Conservation (phyloP, 1,140 invertebrate species). For the Hyposmocoma kahamanoa region DNA sequence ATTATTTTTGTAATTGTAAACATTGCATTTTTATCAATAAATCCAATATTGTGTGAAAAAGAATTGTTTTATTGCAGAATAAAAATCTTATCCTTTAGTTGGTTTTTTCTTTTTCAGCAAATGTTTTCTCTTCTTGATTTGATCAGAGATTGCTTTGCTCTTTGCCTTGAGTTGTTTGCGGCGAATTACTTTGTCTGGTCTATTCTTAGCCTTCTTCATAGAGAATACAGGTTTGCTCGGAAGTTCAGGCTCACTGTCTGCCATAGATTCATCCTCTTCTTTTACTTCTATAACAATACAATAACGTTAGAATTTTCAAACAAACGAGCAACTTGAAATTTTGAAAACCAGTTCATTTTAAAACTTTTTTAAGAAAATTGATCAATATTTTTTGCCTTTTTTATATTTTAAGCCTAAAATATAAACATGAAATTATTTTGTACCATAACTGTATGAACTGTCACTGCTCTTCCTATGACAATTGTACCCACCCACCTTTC, state of each 20-base stretch:
- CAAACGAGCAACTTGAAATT: neutral
- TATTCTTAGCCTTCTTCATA: constrained; percentile 40
- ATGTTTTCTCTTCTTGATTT: constrained; percentile 65
- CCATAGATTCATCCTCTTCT: constrained; percentile 23
- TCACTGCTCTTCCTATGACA: no score
- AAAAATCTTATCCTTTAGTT: constrained; percentile 24
- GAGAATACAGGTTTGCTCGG: constrained; percentile 20
- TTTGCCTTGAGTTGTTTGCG: constrained; percentile 67
- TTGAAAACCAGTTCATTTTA: neutral
- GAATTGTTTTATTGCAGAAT: constrained; percentile 20
- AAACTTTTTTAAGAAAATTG: neutral
- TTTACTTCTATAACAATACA: constrained; percentile 21
- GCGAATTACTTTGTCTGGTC: constrained; percentile 58
- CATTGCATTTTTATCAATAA: constrained; percentile 12
- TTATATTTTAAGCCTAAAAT: neutral
- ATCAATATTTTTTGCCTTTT: neutral
- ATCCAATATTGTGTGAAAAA: constrained; percentile 18
- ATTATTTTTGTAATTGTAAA: no score
- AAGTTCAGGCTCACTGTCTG: constrained; percentile 26
- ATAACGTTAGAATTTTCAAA: neutral
- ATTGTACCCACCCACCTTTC: constrained; percentile 56
- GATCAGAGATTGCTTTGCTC: constrained; percentile 56
- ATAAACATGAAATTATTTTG: no score
- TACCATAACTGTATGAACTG: no score
- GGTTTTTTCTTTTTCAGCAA: constrained; percentile 50